A percentile compares a stretch with the other conserved stretches of the same genome.
Conservation (phyloP, 2,888 invertebrate genomes). For the Micropterix aruncella region DNA sequence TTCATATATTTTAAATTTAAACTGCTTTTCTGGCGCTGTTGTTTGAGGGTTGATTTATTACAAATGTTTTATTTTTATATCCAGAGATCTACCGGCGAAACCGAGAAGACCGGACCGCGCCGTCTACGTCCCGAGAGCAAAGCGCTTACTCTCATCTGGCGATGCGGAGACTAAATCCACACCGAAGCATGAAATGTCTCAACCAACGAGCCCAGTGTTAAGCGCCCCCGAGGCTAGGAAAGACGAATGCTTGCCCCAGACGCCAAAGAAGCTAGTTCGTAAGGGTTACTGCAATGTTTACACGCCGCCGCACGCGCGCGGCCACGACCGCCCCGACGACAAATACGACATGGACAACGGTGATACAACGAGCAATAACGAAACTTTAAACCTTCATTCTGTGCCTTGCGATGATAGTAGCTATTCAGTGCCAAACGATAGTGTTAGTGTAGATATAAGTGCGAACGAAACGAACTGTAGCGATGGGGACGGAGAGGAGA, state of each 20-base stretch:
- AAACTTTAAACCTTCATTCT: slow-evolving; percentile 15
- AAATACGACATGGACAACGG: neutral
- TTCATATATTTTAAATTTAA: too few relatives aligned
- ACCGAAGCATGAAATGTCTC: neutral
- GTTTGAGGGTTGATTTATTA: too few relatives aligned
- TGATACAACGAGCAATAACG: neutral
- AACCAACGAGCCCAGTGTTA: neutral
- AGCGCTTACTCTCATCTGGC: slow-evolving; percentile 28
- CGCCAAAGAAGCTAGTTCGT: slow-evolving; percentile 27
- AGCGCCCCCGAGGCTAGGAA: slow-evolving; percentile 22
- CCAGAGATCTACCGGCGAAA: slow-evolving; percentile 27
- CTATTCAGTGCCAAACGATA: slow-evolving; percentile 30
- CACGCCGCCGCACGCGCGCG: slow-evolving; percentile 29
- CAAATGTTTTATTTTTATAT: too few relatives aligned
- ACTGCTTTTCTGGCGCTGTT: too few relatives aligned
- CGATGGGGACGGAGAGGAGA: neutral
- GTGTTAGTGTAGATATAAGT: slow-evolving; percentile 1
- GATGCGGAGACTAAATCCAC: neutral
- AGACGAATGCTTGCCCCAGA: slow-evolving; percentile 26
- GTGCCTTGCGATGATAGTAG: slow-evolving; percentile 26
- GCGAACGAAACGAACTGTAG: neutral
- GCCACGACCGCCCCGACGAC: slow-evolving; percentile 17
- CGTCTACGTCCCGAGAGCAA: slow-evolving; percentile 63
- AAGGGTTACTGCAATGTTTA: slow-evolving; percentile 37
- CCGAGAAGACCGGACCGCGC: slow-evolving; percentile 61